These are phyloP conservation scores for Microhierax caerulescens DNA, from an alignment of 2,797 vertebrate genomes.

Conservation along the genomic window DNA sequence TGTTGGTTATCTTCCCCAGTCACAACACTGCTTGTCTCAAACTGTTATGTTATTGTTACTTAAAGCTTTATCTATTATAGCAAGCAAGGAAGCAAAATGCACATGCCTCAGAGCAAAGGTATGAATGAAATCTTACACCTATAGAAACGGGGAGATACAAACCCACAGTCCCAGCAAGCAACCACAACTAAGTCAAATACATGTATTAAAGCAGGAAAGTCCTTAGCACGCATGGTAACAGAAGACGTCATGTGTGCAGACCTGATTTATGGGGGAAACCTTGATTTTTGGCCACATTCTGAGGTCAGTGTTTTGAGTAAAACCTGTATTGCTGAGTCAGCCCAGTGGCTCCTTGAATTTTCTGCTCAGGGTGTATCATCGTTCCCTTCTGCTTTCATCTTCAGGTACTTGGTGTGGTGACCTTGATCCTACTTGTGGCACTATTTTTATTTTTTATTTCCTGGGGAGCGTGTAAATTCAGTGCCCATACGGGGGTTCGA, in stretches of 20 bases:
- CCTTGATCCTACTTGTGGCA: too few relatives aligned
- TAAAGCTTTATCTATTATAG: background rate
- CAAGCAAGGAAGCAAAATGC: background rate
- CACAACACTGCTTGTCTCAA: background rate
- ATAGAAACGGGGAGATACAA: background rate
- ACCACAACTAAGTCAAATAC: background rate
- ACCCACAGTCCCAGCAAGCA: background rate
- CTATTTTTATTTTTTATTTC: background rate
- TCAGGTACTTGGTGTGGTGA: fast-evolving
- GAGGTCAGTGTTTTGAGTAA: background rate
- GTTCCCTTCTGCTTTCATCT: background rate
- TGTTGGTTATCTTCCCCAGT: background rate
- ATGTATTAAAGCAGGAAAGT: background rate
- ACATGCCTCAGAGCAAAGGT: background rate
- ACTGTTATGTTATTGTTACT: background rate
- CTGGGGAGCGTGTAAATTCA: fast-evolving
- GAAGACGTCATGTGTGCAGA: fast-evolving
- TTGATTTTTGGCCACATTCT: background rate
- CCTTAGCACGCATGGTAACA: background rate
- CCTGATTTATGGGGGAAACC: background rate
- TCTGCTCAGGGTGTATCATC: fast-evolving
- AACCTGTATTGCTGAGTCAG: background rate
- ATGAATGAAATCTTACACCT: background rate
- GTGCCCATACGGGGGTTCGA: background rate
- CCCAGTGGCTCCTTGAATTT: background rate